Percentiles rank a stretch among this genome's conserved stretches.
phyloP scores from a whole-genome alignment of 2,113 vertebrate species.

The Otus sunia region DNA sequence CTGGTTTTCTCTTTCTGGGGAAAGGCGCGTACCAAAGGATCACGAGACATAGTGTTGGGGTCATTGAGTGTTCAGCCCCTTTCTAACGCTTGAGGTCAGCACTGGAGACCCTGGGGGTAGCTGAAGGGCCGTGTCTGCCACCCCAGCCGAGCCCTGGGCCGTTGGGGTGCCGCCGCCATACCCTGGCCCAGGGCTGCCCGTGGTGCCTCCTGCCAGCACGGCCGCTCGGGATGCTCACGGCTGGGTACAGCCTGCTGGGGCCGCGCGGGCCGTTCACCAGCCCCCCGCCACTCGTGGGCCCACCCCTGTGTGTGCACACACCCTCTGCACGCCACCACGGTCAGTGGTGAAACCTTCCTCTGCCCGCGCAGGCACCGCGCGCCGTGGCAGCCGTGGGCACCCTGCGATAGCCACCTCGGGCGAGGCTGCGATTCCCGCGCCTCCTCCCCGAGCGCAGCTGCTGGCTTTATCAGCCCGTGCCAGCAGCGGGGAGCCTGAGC shows the following conservation, averaged over 20 bases:
- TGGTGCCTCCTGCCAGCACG: neutral
- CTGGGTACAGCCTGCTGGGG: neutral
- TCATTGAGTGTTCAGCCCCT: neutral
- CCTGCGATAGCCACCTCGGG: neutral
- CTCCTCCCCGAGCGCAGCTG: conserved; percentile 4
- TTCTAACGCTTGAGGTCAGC: neutral
- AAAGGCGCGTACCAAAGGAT: neutral
- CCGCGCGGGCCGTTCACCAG: neutral
- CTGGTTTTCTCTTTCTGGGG: neutral
- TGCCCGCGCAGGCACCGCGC: accelerated
- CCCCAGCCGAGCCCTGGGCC: accelerated
- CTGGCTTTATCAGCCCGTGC: conserved; percentile 62
- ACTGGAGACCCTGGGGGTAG: neutral
- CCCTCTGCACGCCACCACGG: accelerated
- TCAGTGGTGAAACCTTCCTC: neutral
- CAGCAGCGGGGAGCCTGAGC: conserved; percentile 35
- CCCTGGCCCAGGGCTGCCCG: accelerated
- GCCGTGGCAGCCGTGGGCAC: neutral
- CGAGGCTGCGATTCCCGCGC: neutral
- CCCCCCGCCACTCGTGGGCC: accelerated
- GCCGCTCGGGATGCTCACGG: accelerated
- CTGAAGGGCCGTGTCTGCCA: accelerated
- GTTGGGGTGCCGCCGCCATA: accelerated
- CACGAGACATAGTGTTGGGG: accelerated
- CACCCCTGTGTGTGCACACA: accelerated